Evolutionary conservation across 2,113 vertebrate genomes (phyloP).

Genomic region (Psilopsiagon aymara): DNA sequence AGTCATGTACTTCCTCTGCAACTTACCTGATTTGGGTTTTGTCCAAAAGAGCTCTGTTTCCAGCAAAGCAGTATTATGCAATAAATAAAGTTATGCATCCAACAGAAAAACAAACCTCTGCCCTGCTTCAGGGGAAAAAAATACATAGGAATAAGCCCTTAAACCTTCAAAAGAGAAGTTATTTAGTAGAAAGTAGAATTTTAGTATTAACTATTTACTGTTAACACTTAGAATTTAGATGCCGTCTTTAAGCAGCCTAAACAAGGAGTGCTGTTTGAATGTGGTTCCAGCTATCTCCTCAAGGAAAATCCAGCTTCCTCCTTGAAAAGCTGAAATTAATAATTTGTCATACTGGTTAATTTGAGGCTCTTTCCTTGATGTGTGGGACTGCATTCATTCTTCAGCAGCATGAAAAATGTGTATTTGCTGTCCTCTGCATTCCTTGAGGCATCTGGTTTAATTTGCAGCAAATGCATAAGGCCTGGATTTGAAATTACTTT

Average conservation of each 20-base stretch:
- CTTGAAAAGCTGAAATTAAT: background rate
- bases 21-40: background rate
- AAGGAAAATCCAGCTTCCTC: background rate
- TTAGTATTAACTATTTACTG: background rate
- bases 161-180: background rate
- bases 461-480: background rate
- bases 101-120: background rate
- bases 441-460: background rate
- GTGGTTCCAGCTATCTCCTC: background rate
- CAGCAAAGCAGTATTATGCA: background rate
- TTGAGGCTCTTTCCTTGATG: background rate
- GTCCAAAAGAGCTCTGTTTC: background rate
- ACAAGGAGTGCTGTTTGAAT: background rate
- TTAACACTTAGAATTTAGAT: background rate
- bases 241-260: background rate
- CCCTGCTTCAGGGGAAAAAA: background rate
- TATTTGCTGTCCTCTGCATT: background rate
- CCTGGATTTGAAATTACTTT: background rate
- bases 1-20: background rate
- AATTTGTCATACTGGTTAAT: background rate
- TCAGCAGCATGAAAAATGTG: background rate
- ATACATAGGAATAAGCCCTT: background rate
- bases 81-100: background rate
- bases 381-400: background rate
- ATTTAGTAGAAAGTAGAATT: background rate